Base-by-base conservation (phyloP, 2,888 invertebrate genomes). In the Dione vanillae region DNA sequence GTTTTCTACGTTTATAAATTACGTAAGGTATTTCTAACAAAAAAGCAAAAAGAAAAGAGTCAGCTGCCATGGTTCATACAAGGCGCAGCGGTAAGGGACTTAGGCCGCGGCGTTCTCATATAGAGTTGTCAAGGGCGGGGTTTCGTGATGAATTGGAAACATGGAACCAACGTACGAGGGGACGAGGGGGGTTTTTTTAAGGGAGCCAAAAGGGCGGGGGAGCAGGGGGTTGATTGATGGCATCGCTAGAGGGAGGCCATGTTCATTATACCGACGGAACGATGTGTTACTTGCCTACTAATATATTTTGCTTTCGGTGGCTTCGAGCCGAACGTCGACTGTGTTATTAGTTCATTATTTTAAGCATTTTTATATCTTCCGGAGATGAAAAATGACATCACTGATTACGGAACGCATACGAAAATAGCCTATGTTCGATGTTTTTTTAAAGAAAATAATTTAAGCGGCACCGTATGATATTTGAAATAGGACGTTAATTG, bases 111-210 rank as follows among this genome's bases (percentile, higher is more conserved):
- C 82, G 79, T 85, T 85, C 87, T 87, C 93, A 87, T 94, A 94
- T 94, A 94, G 94, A 94, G 94, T 93, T 94, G 94, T 94, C 94
- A 94, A 92, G 93, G 94, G 94, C 94, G 94, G 94, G 86, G 94
- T 93, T 85, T 90, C 85, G 92, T 92, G 93, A 94, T 94, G 94
- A 91, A 94, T 94, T 92, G 91, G 89, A 85, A 90, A 90, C 91
- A 89, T 92, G 91, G 88, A 85, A 90, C 90, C 91, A 89, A 90
- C 90, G 87, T 86, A 83, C 83, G 87, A 79, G 84, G 85, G 85
- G 83, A 75, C 85, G 82, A 85, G 88, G 88, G 90, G 87, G 83
- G 78, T 85, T 86, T 90, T 90, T 89, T 85, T 85, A 82, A 86
- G 90, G 89, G 87, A 83, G 84, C 77, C 82, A 84, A 86, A 79